A percentile compares a stretch with the other conserved stretches of the same genome.
Conservation (phyloP, 2,113 vertebrate species). For the Cichladusa arquata region DNA sequence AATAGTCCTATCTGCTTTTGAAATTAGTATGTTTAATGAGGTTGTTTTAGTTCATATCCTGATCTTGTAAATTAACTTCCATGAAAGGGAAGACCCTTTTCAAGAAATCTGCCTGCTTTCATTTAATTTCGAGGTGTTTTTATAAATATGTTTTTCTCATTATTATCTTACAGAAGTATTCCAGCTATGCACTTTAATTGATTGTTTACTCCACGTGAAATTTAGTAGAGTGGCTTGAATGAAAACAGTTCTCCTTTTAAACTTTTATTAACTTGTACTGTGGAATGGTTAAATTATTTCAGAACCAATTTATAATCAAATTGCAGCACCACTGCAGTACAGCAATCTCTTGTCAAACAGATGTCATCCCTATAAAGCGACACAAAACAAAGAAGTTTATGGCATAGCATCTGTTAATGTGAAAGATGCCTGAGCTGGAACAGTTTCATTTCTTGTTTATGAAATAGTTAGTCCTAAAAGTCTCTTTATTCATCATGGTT, state of each 20-base stretch:
- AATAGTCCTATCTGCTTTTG: not conserved
- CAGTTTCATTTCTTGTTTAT: conserved; percentile 65
- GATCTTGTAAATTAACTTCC: not conserved
- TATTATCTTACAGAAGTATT: not conserved
- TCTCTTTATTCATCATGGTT: conserved; percentile 71
- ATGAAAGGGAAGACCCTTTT: not conserved
- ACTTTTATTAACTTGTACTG: conserved; percentile 73
- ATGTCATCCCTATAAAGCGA: conserved; percentile 70
- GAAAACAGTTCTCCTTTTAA: conserved; percentile 68
- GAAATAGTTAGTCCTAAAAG: conserved; percentile 64
- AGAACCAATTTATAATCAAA: conserved; percentile 71
- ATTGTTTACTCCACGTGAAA: conserved; percentile 56
- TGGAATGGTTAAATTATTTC: conserved; percentile 69
- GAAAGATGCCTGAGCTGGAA: conserved; percentile 65
- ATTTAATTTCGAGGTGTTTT: not conserved
- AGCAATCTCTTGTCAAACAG: conserved; percentile 76
- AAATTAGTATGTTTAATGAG: not conserved
- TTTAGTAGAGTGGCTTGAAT: conserved; percentile 47
- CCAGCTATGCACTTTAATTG: not conserved
- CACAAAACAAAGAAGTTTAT: conserved; percentile 75
- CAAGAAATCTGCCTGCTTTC: not conserved
- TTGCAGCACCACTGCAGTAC: conserved; percentile 68
- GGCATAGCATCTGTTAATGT: conserved; percentile 74
- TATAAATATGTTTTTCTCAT: not conserved
- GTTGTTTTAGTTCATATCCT: not conserved